These are phyloP conservation scores for Otolemur crassicaudatus DNA, from an alignment of 2,797 vertebrate species.

Conservation along the genomic window DNA sequence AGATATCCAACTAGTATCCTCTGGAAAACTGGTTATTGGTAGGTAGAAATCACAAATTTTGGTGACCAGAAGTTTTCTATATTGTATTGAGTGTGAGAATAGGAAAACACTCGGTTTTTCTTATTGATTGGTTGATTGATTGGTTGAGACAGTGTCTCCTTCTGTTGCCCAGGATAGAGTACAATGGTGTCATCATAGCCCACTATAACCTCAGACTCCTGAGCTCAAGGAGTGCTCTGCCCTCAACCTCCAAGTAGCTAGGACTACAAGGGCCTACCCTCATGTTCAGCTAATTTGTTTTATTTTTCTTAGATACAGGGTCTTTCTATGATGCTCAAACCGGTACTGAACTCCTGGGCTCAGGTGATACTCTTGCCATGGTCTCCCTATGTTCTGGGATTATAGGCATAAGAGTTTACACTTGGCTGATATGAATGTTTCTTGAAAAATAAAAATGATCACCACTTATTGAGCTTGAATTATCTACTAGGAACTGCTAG, in stretches of 20 bases:
- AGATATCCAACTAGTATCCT: neutral
- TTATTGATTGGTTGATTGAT: neutral
- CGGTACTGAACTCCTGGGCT: neutral
- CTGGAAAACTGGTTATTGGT: neutral
- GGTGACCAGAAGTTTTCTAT: neutral
- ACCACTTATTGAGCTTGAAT: neutral
- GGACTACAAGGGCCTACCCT: neutral
- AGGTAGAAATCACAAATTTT: neutral
- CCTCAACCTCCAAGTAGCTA: neutral
- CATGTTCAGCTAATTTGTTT: neutral
- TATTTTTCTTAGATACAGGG: neutral
- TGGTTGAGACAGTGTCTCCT: neutral
- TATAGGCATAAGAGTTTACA: neutral
- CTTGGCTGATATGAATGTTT: neutral
- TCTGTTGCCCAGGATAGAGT: neutral
- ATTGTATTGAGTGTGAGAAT: neutral
- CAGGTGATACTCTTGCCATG: neutral
- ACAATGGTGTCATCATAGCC: neutral
- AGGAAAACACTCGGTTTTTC: neutral
- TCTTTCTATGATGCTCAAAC: neutral
- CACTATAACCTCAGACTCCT: neutral
- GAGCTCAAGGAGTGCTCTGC: neutral
- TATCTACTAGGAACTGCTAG: neutral
- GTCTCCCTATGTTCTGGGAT: neutral
- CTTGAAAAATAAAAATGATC: neutral